Conservation (phyloP, 2,888 invertebrate genomes). For the Marasmarcha lunaedactyla region DNA sequence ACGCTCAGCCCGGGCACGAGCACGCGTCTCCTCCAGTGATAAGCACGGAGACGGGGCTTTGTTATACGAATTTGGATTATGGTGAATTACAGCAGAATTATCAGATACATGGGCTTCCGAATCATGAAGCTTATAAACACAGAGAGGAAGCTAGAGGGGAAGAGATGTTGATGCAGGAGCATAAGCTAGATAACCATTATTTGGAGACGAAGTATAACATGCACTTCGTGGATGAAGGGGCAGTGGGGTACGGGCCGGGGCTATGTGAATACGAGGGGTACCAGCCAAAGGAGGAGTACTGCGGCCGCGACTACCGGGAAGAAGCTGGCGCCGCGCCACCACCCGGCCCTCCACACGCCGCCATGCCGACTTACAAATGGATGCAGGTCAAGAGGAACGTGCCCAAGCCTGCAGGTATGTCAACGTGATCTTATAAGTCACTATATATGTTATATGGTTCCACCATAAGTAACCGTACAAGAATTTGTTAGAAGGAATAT, state of each 20-base stretch:
- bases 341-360: slow-evolving; percentile 66
- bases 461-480: no score
- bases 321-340: slow-evolving; percentile 38
- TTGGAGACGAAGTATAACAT: slow-evolving; percentile 66
- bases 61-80: slow-evolving; percentile 91
- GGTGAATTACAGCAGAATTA: slow-evolving; percentile 60
- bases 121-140: slow-evolving; percentile 62
- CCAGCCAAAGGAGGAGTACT: slow-evolving; percentile 73
- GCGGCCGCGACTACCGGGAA: slow-evolving; percentile 44
- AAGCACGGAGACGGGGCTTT: slow-evolving; percentile 86
- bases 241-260: slow-evolving; percentile 49
- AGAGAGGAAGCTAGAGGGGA: slow-evolving; percentile 70
- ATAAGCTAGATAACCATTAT: slow-evolving; percentile 58
- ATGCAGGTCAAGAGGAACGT: slow-evolving; percentile 98
- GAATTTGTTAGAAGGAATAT: slow-evolving; percentile 1
- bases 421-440: not conserved
- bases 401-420: slow-evolving; percentile 91
- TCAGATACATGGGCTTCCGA: slow-evolving; percentile 66
- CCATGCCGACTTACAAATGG: slow-evolving; percentile 96
- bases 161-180: slow-evolving; percentile 52
- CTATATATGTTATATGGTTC: not conserved
- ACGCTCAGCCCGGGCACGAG: slow-evolving; percentile 49
- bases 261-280: slow-evolving; percentile 73
- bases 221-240: slow-evolving; percentile 57
- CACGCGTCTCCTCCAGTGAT: slow-evolving; percentile 76